Base-by-base conservation (phyloP, 1,140 invertebrate genomes). In the Papilio polytes region DNA sequence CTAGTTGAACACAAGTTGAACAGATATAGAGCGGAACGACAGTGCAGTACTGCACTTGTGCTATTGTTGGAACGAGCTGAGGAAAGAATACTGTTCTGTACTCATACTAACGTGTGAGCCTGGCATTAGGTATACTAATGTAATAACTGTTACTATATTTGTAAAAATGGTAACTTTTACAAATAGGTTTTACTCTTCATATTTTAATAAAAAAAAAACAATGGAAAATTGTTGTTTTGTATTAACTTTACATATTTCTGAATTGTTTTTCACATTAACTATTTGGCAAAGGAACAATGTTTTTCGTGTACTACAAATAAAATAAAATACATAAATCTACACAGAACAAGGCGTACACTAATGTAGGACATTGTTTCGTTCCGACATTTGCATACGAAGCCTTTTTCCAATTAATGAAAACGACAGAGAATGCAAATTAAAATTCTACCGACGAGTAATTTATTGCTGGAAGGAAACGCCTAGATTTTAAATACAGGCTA, bases 351-450 rank as follows among this genome's bases (percentile, higher is more conserved):
- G n/a, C 53, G 53, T 56, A 9, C n/a, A 56, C 18, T 56, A 56
- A 56, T 56, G 53, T 56, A 56, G 53, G 6, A 56, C 53, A 51
- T 51, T 51, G 48, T 51, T 51, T 51, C 48, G 48, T 51, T 18
- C 48, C 15, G 13, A 51, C 48, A 56, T 56, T 56, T 56, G 53
- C 53, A 56, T 56, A n/a, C 53, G n/a, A 20, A 56, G 53, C n/a
- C 53, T 56, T 56, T 56, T 56, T 56, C 53, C 53, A 56, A 56
- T 56, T 56, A 56, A 56, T 56, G 53, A 56, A 56, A 9, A 56
- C 53, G 53, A 56, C 53, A 56, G 53, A 56, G 53, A 56, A 56
- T 56, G 53, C 53, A 20, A 56, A 56, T 56, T n/a, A 56, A 56
- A 56, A 20, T 56, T 56, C 53, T 56, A 56, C 53, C n/a, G 53